These are phyloP conservation scores for Hassar affinis DNA, from an alignment of 2,113 vertebrate genomes.

Conservation along the genomic window DNA sequence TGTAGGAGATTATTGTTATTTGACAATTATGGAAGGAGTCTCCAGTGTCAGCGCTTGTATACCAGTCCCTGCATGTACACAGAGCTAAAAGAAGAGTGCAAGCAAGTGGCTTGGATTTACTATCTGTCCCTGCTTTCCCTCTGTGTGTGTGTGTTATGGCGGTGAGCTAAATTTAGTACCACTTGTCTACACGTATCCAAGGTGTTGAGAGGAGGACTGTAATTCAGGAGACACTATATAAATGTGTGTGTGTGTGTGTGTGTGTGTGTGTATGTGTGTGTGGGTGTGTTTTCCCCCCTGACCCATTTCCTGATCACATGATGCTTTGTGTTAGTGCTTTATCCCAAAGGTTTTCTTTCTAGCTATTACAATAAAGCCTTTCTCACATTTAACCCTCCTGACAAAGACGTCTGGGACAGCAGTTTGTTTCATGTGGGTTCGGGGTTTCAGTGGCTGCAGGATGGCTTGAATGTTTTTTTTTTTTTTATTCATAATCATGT, in stretches of 20 bases:
- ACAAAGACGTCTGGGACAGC: neutral
- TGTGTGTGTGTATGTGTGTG: neutral
- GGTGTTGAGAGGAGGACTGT: constrained; percentile 63
- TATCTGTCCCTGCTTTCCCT: neutral
- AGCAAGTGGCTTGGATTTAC: constrained; percentile 10
- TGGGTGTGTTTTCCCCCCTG: neutral
- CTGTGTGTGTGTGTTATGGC: constrained; percentile 16
- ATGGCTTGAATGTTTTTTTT: neutral
- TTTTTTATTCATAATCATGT: neutral
- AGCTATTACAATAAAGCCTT: neutral
- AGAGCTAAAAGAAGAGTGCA: neutral
- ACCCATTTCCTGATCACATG: constrained; percentile 16
- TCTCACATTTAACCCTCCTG: neutral
- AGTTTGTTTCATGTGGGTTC: neutral
- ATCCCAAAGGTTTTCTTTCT: neutral
- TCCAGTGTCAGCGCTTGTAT: neutral
- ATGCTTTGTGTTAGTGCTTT: neutral
- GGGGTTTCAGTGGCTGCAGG: neutral
- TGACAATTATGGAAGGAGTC: neutral
- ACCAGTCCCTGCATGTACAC: neutral
- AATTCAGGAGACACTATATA: constrained; percentile 46
- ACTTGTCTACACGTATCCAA: constrained; percentile 63
- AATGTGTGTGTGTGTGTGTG: neutral
- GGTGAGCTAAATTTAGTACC: constrained; percentile 71
- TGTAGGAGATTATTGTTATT: no score